A percentile compares a stretch with the other conserved stretches of the same genome.
Evolutionary conservation across 2,888 invertebrate genomes (phyloP).

Genomic region (Allolobophora icterica): DNA sequence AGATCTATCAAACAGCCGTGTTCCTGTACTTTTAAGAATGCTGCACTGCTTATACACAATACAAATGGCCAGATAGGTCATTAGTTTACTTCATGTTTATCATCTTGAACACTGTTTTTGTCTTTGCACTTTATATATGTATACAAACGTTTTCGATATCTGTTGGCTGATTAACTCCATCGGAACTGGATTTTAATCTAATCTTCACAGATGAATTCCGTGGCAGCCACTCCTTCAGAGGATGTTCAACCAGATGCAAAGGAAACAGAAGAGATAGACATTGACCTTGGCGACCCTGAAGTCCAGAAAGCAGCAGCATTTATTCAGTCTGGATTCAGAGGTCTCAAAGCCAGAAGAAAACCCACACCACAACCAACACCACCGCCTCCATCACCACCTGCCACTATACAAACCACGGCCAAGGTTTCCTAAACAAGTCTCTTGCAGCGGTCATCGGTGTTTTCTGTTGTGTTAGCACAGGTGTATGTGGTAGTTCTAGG

Average conservation of each 20-base stretch:
- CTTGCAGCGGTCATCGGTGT: not conserved
- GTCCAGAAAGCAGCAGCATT: slow-evolving; percentile 56
- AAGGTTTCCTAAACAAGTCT: slow-evolving; percentile 7
- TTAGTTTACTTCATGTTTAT: too few species aligned
- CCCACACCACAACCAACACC: not conserved
- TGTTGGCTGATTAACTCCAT: too few species aligned
- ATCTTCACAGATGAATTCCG: not conserved
- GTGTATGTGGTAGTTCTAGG: too few species aligned
- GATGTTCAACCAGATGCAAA: not conserved
- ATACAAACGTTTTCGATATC: too few species aligned
- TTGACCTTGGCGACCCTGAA: slow-evolving; percentile 61
- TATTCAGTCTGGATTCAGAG: slow-evolving; percentile 56
- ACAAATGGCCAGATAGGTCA: too few species aligned
- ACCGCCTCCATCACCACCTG: slow-evolving; percentile 21
- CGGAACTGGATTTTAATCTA: too few species aligned
- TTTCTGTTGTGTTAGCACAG: not conserved
- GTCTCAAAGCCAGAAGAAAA: slow-evolving; percentile 45
- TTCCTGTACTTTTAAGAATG: too few species aligned
- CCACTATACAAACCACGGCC: not conserved
- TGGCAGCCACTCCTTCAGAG: not conserved
- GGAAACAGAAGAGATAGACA: slow-evolving; percentile 46
- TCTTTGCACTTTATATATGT: too few species aligned
- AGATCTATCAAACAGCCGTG: too few species aligned
- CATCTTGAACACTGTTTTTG: too few species aligned
- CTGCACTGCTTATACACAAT: too few species aligned